These are phyloP conservation scores for Temnothorax unifasciatus DNA, from an alignment of 2,888 invertebrate genomes.

Conservation along the genomic window DNA sequence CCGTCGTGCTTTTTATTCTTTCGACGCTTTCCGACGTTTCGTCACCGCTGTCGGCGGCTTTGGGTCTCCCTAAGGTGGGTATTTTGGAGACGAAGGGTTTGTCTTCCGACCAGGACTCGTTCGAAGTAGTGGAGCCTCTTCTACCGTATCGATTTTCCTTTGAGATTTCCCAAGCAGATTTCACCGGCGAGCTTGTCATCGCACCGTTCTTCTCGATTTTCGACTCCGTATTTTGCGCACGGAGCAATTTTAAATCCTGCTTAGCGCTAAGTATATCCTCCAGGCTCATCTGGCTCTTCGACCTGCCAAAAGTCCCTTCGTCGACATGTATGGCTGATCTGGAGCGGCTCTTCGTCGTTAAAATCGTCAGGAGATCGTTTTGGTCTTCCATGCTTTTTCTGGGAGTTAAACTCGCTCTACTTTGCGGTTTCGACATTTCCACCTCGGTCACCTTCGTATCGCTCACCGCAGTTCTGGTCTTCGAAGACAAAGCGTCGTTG, in stretches of 20 bases:
- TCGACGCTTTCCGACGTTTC: slow-evolving; percentile 67
- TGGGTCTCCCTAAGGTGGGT: slow-evolving; percentile 75
- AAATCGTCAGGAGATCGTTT: slow-evolving; percentile 81
- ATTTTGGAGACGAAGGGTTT: slow-evolving; percentile 78
- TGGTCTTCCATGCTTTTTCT: slow-evolving; percentile 72
- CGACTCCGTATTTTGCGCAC: slow-evolving; percentile 63
- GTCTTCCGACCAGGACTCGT: slow-evolving; percentile 76
- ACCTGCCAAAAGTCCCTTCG: slow-evolving; percentile 78
- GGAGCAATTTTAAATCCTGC: slow-evolving; percentile 67
- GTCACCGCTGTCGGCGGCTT: slow-evolving; percentile 65
- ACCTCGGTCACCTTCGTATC: slow-evolving; percentile 37
- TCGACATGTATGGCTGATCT: slow-evolving; percentile 83
- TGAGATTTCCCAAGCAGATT: slow-evolving; percentile 60
- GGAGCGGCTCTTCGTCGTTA: slow-evolving; percentile 82
- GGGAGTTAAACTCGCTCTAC: slow-evolving; percentile 41
- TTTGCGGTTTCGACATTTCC: slow-evolving; percentile 50
- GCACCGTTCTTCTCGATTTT: slow-evolving; percentile 58
- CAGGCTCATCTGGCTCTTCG: slow-evolving; percentile 81
- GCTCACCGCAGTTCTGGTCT: slow-evolving; percentile 28
- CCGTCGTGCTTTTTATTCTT: slow-evolving; percentile 59
- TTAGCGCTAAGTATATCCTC: slow-evolving; percentile 82
- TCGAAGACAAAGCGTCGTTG: slow-evolving; percentile 31
- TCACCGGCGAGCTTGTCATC: neutral
- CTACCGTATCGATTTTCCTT: slow-evolving; percentile 64
- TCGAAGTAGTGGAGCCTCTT: slow-evolving; percentile 59